Base-by-base conservation (phyloP, 2,888 invertebrate species). In the Mythimna ferrago region DNA sequence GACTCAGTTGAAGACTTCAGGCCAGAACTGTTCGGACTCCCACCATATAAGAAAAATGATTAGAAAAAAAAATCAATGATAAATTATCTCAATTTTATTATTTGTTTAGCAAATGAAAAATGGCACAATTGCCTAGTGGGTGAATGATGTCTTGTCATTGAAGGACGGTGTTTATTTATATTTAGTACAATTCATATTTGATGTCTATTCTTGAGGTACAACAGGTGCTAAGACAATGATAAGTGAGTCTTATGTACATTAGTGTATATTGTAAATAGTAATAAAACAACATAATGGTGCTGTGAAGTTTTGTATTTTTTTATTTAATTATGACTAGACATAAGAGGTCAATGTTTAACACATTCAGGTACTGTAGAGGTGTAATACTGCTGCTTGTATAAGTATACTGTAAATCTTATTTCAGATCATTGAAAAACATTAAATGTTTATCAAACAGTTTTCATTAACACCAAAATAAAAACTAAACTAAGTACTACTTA, bases 21-120 rank as follows among this genome's bases (percentile, higher is more conserved):
- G 83, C 98, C 99, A 0, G 98, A 98, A 93, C 87, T 97, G 26
- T 99, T 98, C 93, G 99, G 99, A 16, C 94, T 99, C 78, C 99
- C 99, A 6, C 96, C 97, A 32, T 93, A 86, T 78, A 60, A 66
- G 6, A 32, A 66, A 53, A n/a, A 53, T 58, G 1, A 76, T 67
- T 81, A 78, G 54, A 61, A 66, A 63, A 44, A 1, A 48, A n/a
- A 62, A 21, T 21, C 6, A n/a, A 54, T 32, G n/a, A 0, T 57
- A 26, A 56, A 62, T 51, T 44, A 32, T 54, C 1, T n/a, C 10
- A 26, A 53, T 44, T 60, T 65, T 32, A 6, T 44, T 51, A 6
- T 1, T 26, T 53, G 19, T 57, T 57, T 7, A 5, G 48, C 6
- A 48, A 19, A 16, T 48, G 16, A 16, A 32, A 19, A 35, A 16